Conservation (phyloP, 2,797 vertebrate genomes). For the Pachyuromys duprasi region DNA sequence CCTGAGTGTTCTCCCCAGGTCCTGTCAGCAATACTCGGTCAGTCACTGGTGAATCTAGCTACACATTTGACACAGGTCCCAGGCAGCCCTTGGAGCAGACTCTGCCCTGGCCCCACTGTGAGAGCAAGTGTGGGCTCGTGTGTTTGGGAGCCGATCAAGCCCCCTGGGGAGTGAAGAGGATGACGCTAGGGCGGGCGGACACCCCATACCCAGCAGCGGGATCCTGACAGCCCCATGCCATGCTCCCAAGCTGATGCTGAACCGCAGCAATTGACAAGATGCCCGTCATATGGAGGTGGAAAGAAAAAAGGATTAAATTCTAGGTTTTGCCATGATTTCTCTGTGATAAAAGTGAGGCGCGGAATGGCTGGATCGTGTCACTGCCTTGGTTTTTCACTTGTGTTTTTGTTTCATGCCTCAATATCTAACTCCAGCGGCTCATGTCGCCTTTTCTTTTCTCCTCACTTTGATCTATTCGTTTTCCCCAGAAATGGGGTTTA, state of each 20-base stretch:
- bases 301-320: conserved; percentile 80
- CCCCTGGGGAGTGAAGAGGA: background rate
- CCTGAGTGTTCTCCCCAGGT: background rate
- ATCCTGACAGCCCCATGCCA: conserved; percentile 3
- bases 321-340: conserved; percentile 83
- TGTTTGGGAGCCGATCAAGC: background rate
- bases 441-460: conserved; percentile 87
- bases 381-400: conserved; percentile 94
- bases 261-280: conserved; percentile 21
- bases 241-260: background rate
- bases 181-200: background rate
- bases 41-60: background rate
- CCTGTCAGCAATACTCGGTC: background rate
- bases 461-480: conserved; percentile 95
- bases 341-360: conserved; percentile 80
- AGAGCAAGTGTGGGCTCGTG: background rate
- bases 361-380: conserved; percentile 85
- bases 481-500: conserved; percentile 91
- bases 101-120: background rate
- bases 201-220: accelerated
- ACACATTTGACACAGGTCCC: background rate
- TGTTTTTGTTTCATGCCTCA: conserved; percentile 90
- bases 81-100: background rate
- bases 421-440: conserved; percentile 89
- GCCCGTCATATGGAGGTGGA: background rate